Evolutionary conservation across 2,888 invertebrate genomes (phyloP), one percentile per base, ranked within the genome.

Genomic region (Agrochola circellaris): DNA sequence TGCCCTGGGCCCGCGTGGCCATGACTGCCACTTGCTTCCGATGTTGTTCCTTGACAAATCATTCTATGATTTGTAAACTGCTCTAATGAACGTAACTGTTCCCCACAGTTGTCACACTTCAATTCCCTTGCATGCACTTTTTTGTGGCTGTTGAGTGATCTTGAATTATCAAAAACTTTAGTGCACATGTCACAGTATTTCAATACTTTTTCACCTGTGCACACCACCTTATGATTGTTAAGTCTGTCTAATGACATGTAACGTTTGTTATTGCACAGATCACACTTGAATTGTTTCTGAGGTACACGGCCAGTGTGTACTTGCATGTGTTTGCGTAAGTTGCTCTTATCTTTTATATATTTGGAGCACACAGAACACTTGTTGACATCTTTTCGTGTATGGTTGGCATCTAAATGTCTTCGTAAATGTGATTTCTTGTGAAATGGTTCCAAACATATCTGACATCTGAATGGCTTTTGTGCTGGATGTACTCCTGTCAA

Each of bases 111-210:
- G 74, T 97, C 96, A 93, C 97, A 97, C 86, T 97, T 97, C 70
- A 97, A 90, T 91, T 97, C 97, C 88, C 97, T 94, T 70, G 97
- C 96, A 93, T 97, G 97, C 79, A 97, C 96, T 90, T 97, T 97
- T 88, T 96, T 96, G 92, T 97, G 97, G 90, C 97, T 97, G 89
- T 97, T 97, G 61, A 97, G 91, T 60, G 97, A 97, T 89, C 97
- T 94, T 73, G 97, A 97, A 89, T 97, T 97, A 87, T 97, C 97
- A 93, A 97, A 97, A 58, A 97, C 97, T 92, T 97, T 97, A 76
- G 96, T 95, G 89, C 97, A 97, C 97, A 97, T 97, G 93, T 97
- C 97, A 91, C 97, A 97, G 89, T 95, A 97, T 88, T 97, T 97
- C 74, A 97, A 91, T 75, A 95, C 94, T 88, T 96, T 97, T 85